Conservation (phyloP, 1,140 invertebrate species). For the Diachasmimorpha longicaudata region DNA sequence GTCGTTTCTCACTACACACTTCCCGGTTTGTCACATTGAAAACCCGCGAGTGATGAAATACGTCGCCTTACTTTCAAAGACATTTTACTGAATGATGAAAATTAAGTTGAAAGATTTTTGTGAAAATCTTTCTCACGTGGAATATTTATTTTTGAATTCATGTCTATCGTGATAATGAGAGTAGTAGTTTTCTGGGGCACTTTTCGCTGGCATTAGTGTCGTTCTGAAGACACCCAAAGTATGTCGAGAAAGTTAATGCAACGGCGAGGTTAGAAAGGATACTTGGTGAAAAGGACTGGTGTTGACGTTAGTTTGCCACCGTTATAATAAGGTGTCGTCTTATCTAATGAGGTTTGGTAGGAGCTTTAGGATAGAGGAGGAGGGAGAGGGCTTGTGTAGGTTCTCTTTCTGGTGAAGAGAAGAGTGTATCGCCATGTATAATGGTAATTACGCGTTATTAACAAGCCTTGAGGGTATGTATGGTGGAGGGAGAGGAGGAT, state of each 20-base stretch:
- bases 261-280: background rate
- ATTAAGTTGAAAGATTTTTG: background rate
- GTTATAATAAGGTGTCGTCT: conserved; percentile 65
- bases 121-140: background rate
- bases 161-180: background rate
- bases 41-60: conserved; percentile 35
- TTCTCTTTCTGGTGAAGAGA: conserved; percentile 29
- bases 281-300: background rate
- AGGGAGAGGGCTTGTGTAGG: background rate
- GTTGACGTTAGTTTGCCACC: conserved; percentile 52
- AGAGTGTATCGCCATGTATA: conserved; percentile 65
- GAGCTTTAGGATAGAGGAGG: conserved; percentile 38
- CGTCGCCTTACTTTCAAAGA: conserved; percentile 50
- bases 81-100: conserved; percentile 29
- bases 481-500: conserved; percentile 16
- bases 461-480: conserved; percentile 58
- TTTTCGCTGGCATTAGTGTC: background rate
- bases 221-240: background rate
- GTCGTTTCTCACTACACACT: conserved; percentile 2
- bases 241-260: conserved; percentile 7
- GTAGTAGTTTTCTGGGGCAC: background rate
- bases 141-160: background rate
- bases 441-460: conserved; percentile 66
- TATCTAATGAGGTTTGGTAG: conserved; percentile 61
- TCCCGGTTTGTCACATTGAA: conserved; percentile 36